phyloP scores from a whole-genome alignment of 2,113 vertebrate species.

The Mesitornis unicolor region DNA sequence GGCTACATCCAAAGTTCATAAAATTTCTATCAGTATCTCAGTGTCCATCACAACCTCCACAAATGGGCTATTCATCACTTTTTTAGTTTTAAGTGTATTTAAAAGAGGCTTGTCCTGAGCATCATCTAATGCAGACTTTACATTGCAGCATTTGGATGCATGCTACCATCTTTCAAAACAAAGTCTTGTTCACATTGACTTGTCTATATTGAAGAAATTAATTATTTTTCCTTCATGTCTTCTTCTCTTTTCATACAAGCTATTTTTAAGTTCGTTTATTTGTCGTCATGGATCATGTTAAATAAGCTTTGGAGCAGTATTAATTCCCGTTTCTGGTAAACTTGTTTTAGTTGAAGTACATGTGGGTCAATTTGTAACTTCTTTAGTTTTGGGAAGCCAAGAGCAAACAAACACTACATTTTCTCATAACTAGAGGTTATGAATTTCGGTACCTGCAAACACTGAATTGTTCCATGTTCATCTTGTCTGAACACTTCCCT shows the following conservation, averaged over 20 bases:
- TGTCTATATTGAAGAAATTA: not conserved
- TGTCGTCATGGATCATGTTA: not conserved
- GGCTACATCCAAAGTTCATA: not conserved
- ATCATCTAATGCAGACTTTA: not conserved
- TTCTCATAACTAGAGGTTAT: not conserved
- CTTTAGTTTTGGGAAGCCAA: not conserved
- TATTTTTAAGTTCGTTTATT: conserved; percentile 10
- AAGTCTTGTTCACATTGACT: not conserved
- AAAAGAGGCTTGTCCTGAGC: not conserved
- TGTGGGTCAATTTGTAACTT: not conserved
- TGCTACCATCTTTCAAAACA: not conserved
- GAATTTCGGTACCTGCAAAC: not conserved
- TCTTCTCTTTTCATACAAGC: not conserved
- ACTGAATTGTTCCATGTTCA: not conserved
- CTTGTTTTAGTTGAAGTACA: not conserved
- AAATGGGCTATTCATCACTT: not conserved
- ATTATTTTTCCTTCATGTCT: not conserved
- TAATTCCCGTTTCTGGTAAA: not conserved
- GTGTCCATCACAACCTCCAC: not conserved
- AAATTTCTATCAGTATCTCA: not conserved
- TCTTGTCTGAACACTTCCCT: not conserved
- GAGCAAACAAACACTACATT: not conserved
- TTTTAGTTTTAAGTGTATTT: not conserved
- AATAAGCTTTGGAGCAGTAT: not conserved
- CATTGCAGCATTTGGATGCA: not conserved